Percentiles rank a stretch among this genome's conserved stretches.
Evolutionary conservation across 2,888 invertebrate species (phyloP).

Genomic region (Zygaena filipendulae): DNA sequence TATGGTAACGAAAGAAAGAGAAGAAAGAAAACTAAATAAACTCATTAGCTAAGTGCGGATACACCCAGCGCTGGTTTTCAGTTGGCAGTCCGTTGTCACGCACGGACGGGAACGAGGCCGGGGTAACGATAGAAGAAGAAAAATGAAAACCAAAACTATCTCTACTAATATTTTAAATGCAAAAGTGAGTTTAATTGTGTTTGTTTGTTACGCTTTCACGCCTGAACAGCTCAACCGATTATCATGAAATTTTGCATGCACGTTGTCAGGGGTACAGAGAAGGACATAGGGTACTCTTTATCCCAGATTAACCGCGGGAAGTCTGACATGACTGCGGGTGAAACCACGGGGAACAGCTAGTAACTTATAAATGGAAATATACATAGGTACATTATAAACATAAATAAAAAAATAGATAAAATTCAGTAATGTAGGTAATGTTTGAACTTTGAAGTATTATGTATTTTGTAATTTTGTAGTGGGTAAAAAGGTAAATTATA

Average conservation of each 20-base stretch:
- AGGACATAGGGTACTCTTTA: background rate
- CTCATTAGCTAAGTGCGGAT: too few species aligned
- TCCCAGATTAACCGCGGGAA: background rate
- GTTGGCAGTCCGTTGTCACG: too few species aligned
- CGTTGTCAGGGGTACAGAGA: background rate
- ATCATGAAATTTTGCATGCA: background rate
- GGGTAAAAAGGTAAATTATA: too few species aligned
- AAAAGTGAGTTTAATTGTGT: background rate
- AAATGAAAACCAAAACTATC: background rate
- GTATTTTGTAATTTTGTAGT: too few species aligned
- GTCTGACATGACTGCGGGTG: background rate
- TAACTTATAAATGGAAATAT: too few species aligned
- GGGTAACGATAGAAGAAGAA: background rate
- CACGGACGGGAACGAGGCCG: too few species aligned
- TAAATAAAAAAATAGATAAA: too few species aligned
- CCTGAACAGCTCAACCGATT: background rate
- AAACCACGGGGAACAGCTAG: background rate
- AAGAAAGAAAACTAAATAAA: too few species aligned
- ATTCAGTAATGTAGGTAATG: too few species aligned
- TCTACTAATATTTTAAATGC: background rate
- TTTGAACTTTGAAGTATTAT: too few species aligned
- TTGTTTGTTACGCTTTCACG: background rate
- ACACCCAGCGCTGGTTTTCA: too few species aligned
- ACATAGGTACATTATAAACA: background rate
- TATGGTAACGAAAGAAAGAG: too few species aligned